These are phyloP conservation scores for Cavia aperea DNA, from an alignment of 2,113 vertebrate genomes.

Conservation along the genomic window DNA sequence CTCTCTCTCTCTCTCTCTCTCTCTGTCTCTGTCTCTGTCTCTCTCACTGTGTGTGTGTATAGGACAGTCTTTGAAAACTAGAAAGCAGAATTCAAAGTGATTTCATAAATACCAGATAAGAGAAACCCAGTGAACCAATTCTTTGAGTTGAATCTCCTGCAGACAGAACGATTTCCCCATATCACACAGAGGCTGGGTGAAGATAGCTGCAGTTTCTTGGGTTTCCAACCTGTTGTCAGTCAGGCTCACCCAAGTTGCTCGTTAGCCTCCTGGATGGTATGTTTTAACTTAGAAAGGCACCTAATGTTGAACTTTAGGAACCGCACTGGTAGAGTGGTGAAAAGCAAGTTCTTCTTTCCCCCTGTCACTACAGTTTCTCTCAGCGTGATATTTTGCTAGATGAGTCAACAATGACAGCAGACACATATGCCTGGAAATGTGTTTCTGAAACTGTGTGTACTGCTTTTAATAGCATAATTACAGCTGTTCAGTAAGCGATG, in stretches of 20 bases:
- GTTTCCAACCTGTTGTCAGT: background rate
- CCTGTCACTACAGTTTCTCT: conserved; percentile 61
- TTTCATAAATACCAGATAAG: background rate
- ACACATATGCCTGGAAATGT: conserved; percentile 75
- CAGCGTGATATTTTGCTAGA: conserved; percentile 69
- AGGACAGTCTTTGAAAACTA: background rate
- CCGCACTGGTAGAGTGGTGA: conserved; percentile 58
- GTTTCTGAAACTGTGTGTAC: conserved; percentile 70
- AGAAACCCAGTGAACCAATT: background rate
- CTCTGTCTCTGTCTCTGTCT: too few species aligned
- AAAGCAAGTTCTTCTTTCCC: conserved; percentile 64
- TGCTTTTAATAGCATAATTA: conserved; percentile 75
- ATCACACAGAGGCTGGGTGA: background rate
- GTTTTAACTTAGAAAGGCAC: background rate
- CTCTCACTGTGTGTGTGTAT: background rate
- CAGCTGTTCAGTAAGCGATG: conserved; percentile 74
- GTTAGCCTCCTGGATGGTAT: background rate
- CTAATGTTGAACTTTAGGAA: conserved; percentile 58
- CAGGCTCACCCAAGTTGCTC: background rate
- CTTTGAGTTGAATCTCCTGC: background rate
- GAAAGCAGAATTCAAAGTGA: background rate
- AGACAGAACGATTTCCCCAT: background rate
- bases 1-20: background rate
- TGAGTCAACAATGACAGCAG: conserved; percentile 69
- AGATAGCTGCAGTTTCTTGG: background rate